Percentiles rank a stretch among this genome's conserved stretches.
Conservation (phyloP, 1,140 invertebrate species). For the Hydropsyche tenuis region DNA sequence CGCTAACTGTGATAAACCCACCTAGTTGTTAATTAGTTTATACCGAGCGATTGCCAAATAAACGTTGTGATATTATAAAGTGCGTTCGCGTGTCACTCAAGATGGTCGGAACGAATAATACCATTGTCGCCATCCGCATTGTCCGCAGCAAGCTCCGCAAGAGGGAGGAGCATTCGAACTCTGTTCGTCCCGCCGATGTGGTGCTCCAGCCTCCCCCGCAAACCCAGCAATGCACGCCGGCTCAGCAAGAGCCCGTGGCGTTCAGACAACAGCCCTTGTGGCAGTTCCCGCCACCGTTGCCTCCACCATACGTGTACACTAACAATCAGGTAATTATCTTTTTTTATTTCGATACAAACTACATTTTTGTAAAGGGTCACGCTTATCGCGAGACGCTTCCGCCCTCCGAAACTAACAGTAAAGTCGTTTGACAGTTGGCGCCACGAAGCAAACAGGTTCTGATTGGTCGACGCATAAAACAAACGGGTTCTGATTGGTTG, state of each 20-base stretch:
- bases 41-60: slow-evolving; percentile 15
- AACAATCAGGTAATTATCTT: slow-evolving; percentile 74
- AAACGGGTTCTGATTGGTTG: too few relatives aligned
- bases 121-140: slow-evolving; percentile 84
- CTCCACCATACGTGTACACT: slow-evolving; percentile 77
- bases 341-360: not conserved
- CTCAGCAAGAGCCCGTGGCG: slow-evolving; percentile 58
- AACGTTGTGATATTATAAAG: slow-evolving; percentile 15
- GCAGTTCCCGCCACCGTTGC: slow-evolving; percentile 79
- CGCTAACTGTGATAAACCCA: slow-evolving; percentile 59
- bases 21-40: not conserved
- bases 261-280: slow-evolving; percentile 74
- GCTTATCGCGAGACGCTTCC: not conserved
- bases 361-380: too few relatives aligned
- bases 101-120: slow-evolving; percentile 82
- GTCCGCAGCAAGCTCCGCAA: slow-evolving; percentile 86
- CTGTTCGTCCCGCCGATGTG: slow-evolving; percentile 70
- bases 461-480: too few relatives aligned
- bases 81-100: slow-evolving; percentile 47
- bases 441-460: not conserved
- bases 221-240: slow-evolving; percentile 48
- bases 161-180: slow-evolving; percentile 75
- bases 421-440: slow-evolving; percentile 6
- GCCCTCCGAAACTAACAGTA: not conserved
- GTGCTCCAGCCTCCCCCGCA: slow-evolving; percentile 64